Conservation (phyloP, 2,888 invertebrate species). For the Pterobdella sp. region DNA sequence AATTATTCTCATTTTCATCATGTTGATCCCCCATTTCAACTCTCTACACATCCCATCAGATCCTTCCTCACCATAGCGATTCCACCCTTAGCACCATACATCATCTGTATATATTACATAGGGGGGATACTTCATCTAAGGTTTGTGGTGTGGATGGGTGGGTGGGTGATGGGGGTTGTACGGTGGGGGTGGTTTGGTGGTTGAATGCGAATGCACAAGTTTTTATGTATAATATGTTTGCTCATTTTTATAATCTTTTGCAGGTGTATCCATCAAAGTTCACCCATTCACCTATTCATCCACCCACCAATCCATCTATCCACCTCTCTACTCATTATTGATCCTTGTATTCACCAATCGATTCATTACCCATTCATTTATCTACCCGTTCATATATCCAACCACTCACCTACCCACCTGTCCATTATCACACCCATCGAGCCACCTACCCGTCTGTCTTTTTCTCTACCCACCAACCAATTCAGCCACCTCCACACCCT, state of each 20-base stretch:
- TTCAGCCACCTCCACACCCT: not conserved
- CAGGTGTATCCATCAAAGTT: not conserved
- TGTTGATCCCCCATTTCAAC: too few relatives aligned
- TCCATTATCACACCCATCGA: not conserved
- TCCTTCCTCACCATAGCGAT: slow-evolving; percentile 84
- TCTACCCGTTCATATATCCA: too few relatives aligned
- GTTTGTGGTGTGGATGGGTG: slow-evolving; percentile 55
- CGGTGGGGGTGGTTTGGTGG: too few relatives aligned
- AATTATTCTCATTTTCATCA: too few relatives aligned
- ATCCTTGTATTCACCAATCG: too few relatives aligned
- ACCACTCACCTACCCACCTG: too few relatives aligned
- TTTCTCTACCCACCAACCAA: not conserved
- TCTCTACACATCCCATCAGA: slow-evolving; percentile 57
- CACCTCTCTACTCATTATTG: too few relatives aligned
- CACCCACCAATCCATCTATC: not conserved
- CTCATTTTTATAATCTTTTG: not conserved
- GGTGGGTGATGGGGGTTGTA: too few relatives aligned
- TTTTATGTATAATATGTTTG: not conserved
- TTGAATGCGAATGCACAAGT: too few relatives aligned
- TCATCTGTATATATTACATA: slow-evolving; percentile 84
- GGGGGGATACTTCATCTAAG: slow-evolving; percentile 91
- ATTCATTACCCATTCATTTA: slow-evolving; percentile 1
- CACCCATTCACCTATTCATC: not conserved
- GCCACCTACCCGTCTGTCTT: not conserved
- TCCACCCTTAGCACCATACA: slow-evolving; percentile 68